A percentile compares a stretch with the other conserved stretches of the same genome.
Conservation (phyloP, 2,797 vertebrate genomes). For the Phoxinus dragarum region DNA sequence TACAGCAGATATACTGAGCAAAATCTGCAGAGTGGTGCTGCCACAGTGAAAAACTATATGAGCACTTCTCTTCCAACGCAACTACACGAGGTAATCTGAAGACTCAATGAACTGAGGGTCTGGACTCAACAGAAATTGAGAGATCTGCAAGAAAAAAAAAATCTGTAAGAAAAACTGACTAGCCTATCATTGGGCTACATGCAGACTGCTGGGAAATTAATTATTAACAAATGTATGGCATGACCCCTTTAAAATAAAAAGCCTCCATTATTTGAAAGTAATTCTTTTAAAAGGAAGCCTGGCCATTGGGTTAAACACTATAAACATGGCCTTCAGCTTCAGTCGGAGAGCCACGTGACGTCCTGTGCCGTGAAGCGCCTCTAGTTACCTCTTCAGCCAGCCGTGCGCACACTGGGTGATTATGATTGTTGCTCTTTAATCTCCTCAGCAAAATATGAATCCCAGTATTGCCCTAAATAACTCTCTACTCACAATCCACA, state of each 20-base stretch:
- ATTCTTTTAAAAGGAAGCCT: not conserved
- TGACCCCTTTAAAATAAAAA: not conserved
- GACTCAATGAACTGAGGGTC: not conserved
- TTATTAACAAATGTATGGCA: not conserved
- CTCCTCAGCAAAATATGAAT: constrained; percentile 40
- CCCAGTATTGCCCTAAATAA: constrained; percentile 47
- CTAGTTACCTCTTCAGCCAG: constrained; percentile 30
- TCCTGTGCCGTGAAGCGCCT: not conserved
- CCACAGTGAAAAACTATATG: constrained; percentile 33
- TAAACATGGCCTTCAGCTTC: not conserved
- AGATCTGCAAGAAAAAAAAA: not conserved
- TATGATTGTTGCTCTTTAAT: constrained; percentile 46
- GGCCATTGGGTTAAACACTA: constrained; percentile 4
- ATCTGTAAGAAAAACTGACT: not conserved
- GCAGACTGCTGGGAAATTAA: constrained; percentile 1
- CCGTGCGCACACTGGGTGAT: constrained; percentile 14
- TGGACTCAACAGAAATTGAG: not conserved
- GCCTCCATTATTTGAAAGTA: not conserved
- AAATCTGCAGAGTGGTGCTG: constrained; percentile 38
- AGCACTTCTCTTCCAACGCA: not conserved
- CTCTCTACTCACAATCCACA: constrained; percentile 31
- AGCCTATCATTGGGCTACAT: not conserved
- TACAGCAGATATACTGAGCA: constrained; percentile 17
- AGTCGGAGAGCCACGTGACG: not conserved
- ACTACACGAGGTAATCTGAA: not conserved